These are phyloP conservation scores for Sebastes vulpes DNA, from an alignment of 2,797 vertebrate genomes.

Conservation along the genomic window DNA sequence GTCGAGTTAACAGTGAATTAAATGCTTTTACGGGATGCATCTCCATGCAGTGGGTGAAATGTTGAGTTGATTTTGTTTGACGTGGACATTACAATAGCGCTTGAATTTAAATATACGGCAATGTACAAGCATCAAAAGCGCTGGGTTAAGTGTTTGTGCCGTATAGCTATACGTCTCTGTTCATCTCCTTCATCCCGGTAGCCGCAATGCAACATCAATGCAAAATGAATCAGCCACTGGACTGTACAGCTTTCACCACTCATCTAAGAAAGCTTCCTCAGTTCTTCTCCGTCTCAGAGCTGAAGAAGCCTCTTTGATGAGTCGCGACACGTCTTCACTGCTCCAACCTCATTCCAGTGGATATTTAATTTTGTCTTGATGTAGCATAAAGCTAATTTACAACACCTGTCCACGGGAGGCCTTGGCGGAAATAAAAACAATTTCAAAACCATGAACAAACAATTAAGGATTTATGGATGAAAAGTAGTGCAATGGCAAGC, in stretches of 20 bases:
- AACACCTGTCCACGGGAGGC: conserved; percentile 49
- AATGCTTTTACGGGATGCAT: conserved; percentile 36
- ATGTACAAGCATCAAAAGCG: not conserved
- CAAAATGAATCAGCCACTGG: conserved; percentile 5
- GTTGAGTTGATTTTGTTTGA: conserved; percentile 8
- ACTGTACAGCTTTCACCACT: conserved; percentile 10
- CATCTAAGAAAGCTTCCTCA: conserved; percentile 13
- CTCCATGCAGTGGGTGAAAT: conserved; percentile 3
- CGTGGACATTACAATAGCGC: not conserved
- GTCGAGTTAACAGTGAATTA: conserved; percentile 48
- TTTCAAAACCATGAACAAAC: conserved; percentile 51
- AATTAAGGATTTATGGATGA: conserved; percentile 53
- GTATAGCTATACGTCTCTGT: conserved; percentile 1
- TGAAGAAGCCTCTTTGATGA: conserved; percentile 28
- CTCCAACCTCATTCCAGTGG: conserved; percentile 28
- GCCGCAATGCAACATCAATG: not conserved
- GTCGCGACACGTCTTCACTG: conserved; percentile 16
- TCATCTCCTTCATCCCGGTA: conserved; percentile 18
- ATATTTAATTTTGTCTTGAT: conserved; percentile 45
- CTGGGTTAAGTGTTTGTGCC: conserved; percentile 11
- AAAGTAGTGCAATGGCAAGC: conserved; percentile 21
- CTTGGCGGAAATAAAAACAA: conserved; percentile 26
- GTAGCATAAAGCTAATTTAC: conserved; percentile 48
- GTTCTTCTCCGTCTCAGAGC: not conserved
- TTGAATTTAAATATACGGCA: conserved; percentile 21